Base-by-base conservation (phyloP, 2,888 invertebrate genomes). In the Synergus umbraculus region DNA sequence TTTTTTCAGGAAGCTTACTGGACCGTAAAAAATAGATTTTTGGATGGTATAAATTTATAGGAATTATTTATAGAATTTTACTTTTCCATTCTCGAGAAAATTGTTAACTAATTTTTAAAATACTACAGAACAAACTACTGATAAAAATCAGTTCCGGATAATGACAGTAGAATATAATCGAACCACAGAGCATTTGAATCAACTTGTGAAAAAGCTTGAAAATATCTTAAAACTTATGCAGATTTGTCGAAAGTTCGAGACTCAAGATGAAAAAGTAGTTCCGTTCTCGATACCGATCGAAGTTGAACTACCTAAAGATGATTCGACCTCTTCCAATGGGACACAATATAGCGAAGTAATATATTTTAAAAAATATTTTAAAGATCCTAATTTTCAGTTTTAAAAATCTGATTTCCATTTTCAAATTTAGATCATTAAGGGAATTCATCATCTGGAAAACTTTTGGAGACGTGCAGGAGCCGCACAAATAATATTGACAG, bases 211-310 rank as follows among this genome's bases (percentile, higher is more conserved):
- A 13, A 91, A 89, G 64, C 86, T 86, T 10, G 82, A 88, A 76
- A 85, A 78, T 46, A 78, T 91, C 22, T 82, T 90, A 8, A 81
- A 46, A 22, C 69, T 89, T 0, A 44, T 87, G 18, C 79, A 87
- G 46, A 86, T 86, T 41, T 91, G 90, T 80, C 79, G 85, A 54
- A 91, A 90, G 67, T 90, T 88, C 44, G 90, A 91, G 81, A 88
- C 85, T 0, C 80, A 86, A 22, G 82, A 87, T 43, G 90, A 91
- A 37, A 87, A 87, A 80, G 77, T 88, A 77, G 49, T 87, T 60
- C 83, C 85, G 4, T 82, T 81, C 22, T 22, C 58, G 37, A 64
- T 66, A 46, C 8, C 65, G 15, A 65, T 64, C 60, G 29, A 43
- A 63, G 22, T 58, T 64, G 44, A 79, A 76, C 76, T 29, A 29